phyloP scores from a whole-genome alignment of 2,797 vertebrate species.

The Buceros bicornis region DNA sequence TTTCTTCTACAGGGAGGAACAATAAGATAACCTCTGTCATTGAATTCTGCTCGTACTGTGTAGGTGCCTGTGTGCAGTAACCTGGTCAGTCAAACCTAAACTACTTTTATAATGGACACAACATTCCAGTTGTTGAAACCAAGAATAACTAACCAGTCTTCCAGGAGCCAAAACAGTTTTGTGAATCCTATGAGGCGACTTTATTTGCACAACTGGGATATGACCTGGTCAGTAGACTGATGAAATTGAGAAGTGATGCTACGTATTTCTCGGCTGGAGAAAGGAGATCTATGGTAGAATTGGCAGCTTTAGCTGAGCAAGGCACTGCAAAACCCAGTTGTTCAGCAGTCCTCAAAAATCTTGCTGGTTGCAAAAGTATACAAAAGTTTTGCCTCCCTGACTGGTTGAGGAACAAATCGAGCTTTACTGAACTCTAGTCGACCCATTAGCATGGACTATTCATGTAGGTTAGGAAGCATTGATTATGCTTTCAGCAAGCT shows the following conservation, averaged over 20 bases:
- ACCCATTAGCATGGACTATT: neutral
- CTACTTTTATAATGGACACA: neutral
- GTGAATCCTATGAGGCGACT: neutral
- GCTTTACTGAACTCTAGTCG: neutral
- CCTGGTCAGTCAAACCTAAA: neutral
- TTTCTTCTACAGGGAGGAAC: neutral
- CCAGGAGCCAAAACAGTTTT: neutral
- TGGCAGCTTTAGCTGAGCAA: neutral
- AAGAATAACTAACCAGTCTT: neutral
- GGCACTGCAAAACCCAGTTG: accelerated
- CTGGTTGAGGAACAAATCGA: neutral
- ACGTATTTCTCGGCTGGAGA: neutral
- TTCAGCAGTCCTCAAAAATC: neutral
- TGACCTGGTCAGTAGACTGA: neutral
- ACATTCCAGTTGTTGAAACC: neutral
- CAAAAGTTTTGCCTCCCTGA: neutral
- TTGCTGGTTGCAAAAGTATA: neutral
- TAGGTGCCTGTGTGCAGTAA: neutral
- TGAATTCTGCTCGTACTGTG: neutral
- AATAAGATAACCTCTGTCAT: neutral
- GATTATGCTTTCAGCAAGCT: neutral
- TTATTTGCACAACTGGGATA: neutral
- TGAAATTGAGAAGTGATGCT: neutral
- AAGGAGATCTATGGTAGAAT: neutral
- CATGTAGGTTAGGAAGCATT: neutral